phyloP scores from a whole-genome alignment of 2,797 vertebrate genomes.

The Paratrypauchen microcephalus region DNA sequence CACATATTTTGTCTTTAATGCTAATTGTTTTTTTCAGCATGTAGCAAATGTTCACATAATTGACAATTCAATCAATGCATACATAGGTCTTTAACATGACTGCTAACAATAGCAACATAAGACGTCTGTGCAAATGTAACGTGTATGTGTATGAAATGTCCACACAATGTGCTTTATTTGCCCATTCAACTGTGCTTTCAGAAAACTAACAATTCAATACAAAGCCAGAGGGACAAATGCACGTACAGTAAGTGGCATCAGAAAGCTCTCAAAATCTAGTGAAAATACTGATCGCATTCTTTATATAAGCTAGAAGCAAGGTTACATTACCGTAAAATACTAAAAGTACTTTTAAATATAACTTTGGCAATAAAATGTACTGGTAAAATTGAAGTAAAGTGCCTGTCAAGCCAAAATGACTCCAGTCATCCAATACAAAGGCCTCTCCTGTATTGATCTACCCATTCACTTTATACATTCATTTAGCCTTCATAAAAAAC shows the following conservation, averaged over 20 bases:
- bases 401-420: slow-evolving; percentile 9
- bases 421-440: slow-evolving; percentile 51
- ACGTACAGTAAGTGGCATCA: background rate
- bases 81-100: no score
- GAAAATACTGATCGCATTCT: background rate
- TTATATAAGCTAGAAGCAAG: background rate
- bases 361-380: slow-evolving; percentile 34
- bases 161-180: background rate
- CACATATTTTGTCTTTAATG: no score
- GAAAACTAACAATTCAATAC: background rate
- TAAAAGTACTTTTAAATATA: slow-evolving; percentile 40
- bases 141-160: background rate
- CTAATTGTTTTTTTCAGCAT: no score
- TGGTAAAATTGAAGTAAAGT: slow-evolving; percentile 44
- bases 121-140: background rate
- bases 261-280: background rate
- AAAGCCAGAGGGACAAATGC: background rate
- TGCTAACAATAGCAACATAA: background rate
- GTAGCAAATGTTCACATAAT: no score
- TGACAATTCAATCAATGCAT: no score
- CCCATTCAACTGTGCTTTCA: background rate
- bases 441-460: slow-evolving; percentile 56
- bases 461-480: slow-evolving; percentile 36
- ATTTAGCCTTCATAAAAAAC: slow-evolving; percentile 39
- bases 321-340: background rate